Base-by-base conservation (phyloP, 2,888 invertebrate genomes). In the Xylocampa areola region DNA sequence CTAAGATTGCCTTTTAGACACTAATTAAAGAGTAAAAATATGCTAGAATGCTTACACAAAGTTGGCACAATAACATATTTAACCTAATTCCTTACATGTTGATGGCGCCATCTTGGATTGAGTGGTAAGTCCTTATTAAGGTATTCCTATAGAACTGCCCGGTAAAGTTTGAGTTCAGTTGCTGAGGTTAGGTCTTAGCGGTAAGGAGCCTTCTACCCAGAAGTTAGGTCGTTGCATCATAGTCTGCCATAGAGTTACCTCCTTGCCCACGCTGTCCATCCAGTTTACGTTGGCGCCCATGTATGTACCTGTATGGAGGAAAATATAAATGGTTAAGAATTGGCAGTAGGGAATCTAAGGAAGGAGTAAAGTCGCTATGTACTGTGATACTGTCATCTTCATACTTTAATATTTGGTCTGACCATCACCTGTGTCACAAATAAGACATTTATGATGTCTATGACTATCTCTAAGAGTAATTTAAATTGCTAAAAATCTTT, bases 191-290 rank as follows among this genome's bases (percentile, higher is more conserved):
- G 98, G 96, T 79, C 99, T 94, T 33, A 99, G 94, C 3, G 97
- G 96, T 37, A 99, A 94, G 58, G 97, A 97, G 55, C 98, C 98
- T 90, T 99, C 99, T n/a, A 99, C 98, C 99, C 99, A 99, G 88
- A 98, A 97, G 90, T 98, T 98, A 25, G 98, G 98, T 62, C 97
- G 94, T 81, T 98, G 97, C 82, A 99, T 92, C 98, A 99, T 98
- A 65, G 96, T 97, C 84, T 98, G 98, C 99, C 99, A 99, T 7
- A 99, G 92, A 0, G 96, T 95, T 25, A 97, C 94, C 89, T 99
- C 99, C 79, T 98, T 98, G 47, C 98, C 98, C 7, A 96, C 95
- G 40, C 98, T 97, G 90, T 99, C 98, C 98, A 98, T 98, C 98
- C 98, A 98, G 77, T 98, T 98, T 11, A 98, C 98, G 30, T 95